Conservation (phyloP, 2,888 invertebrate species). For the Drosophila macrospina region DNA sequence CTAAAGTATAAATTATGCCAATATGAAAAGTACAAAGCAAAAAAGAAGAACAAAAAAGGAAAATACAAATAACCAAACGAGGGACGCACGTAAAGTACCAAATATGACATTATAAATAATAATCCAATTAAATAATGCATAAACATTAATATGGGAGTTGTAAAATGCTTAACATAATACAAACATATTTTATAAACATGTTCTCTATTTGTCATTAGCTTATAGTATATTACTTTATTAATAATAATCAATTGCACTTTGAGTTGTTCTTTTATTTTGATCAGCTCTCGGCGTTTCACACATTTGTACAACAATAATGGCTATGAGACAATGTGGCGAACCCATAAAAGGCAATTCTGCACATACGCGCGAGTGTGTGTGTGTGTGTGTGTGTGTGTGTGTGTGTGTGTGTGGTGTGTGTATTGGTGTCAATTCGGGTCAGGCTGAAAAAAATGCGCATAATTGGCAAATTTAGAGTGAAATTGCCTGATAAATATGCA, state of each 20-base stretch:
- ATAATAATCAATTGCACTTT: neutral
- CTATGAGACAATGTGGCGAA: slow-evolving; percentile 67
- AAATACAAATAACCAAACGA: slow-evolving; percentile 14
- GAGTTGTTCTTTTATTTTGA: slow-evolving; percentile 1
- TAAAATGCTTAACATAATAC: too few relatives aligned
- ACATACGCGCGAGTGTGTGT: neutral
- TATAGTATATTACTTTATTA: neutral
- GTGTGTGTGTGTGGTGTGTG: slow-evolving; percentile 22
- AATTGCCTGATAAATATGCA: slow-evolving; percentile 76
- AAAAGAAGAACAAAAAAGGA: neutral
- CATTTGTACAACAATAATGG: slow-evolving; percentile 49
- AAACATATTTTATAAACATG: too few relatives aligned
- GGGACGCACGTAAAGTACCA: slow-evolving; percentile 25
- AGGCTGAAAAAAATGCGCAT: slow-evolving; percentile 74
- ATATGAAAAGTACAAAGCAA: slow-evolving; percentile 62
- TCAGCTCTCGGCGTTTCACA: slow-evolving; percentile 50
- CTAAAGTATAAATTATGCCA: slow-evolving; percentile 80
- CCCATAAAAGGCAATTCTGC: slow-evolving; percentile 56
- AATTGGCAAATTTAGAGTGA: slow-evolving; percentile 77
- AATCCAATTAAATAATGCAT: neutral
- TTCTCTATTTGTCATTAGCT: neutral
- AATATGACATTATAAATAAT: neutral
- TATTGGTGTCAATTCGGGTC: slow-evolving; percentile 71
- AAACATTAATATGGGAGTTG: too few relatives aligned
- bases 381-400: slow-evolving; percentile 15